A percentile compares a stretch with the other conserved stretches of the same genome.
phyloP scores from a whole-genome alignment of 2,888 invertebrate species.

The Cephus spinipes region DNA sequence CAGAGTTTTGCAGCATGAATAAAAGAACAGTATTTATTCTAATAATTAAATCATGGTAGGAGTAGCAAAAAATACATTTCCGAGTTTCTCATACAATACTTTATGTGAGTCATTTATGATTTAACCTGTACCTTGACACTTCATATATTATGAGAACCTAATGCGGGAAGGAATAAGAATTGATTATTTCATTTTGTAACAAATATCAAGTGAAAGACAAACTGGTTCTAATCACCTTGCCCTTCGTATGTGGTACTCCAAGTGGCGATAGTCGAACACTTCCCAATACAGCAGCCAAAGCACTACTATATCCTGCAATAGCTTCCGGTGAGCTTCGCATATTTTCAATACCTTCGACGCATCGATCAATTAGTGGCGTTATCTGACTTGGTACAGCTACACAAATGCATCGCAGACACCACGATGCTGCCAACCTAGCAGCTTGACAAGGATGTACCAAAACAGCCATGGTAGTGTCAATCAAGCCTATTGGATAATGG shows the following conservation, averaged over 20 bases:
- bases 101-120: neutral
- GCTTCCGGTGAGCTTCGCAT: constrained; percentile 91
- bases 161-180: neutral
- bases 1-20: neutral
- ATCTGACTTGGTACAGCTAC: constrained; percentile 95
- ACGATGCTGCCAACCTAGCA: constrained; percentile 92
- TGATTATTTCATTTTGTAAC: neutral
- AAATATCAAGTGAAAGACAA: neutral
- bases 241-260: constrained; percentile 96
- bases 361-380: constrained; percentile 91
- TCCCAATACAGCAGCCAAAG: constrained; percentile 92
- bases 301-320: constrained; percentile 92
- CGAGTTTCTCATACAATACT: neutral
- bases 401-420: constrained; percentile 93
- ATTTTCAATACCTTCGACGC: constrained; percentile 88
- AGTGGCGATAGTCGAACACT: constrained; percentile 90
- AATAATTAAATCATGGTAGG: neutral
- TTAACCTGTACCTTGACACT: neutral
- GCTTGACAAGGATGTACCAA: constrained; percentile 95
- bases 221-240: constrained; percentile 75
- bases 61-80: neutral
- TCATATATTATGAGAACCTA: neutral
- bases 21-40: neutral
- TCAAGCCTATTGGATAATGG: constrained; percentile 69
- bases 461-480: constrained; percentile 85